phyloP scores from a whole-genome alignment of 2,797 vertebrate genomes.

The Antennarius maculatus region DNA sequence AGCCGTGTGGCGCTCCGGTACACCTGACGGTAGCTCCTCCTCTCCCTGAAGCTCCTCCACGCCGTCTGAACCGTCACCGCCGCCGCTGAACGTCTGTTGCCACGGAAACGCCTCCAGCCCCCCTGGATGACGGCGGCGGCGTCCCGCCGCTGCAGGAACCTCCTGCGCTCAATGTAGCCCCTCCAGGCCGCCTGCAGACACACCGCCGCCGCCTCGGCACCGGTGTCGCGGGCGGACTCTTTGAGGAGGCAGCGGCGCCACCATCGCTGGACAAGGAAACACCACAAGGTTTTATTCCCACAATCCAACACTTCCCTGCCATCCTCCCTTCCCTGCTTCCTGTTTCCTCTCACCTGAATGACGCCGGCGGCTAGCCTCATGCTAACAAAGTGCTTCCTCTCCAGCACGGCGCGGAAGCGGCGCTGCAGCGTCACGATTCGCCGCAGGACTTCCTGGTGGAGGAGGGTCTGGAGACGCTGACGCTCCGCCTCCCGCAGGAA shows the following conservation, averaged over 20 bases:
- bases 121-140: slow-evolving; percentile 87
- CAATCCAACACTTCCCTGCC: no score
- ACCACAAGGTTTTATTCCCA: no score
- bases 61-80: slow-evolving; percentile 85
- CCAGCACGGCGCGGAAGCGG: slow-evolving; percentile 88
- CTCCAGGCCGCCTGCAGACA: slow-evolving; percentile 90
- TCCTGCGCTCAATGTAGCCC: slow-evolving; percentile 80
- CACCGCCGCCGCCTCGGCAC: slow-evolving; percentile 72
- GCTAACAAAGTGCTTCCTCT: slow-evolving; percentile 87
- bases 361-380: slow-evolving; percentile 80
- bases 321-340: neutral
- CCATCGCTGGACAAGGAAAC: slow-evolving; percentile 72
- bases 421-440: slow-evolving; percentile 88
- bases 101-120: slow-evolving; percentile 81
- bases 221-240: slow-evolving; percentile 58
- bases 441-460: slow-evolving; percentile 92
- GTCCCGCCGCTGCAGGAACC: slow-evolving; percentile 81
- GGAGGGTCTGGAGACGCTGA: slow-evolving; percentile 89
- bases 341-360: slow-evolving; percentile 85
- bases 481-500: slow-evolving; percentile 92
- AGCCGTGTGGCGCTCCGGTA: slow-evolving; percentile 73
- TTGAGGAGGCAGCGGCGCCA: slow-evolving; percentile 85
- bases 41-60: slow-evolving; percentile 84
- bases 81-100: slow-evolving; percentile 74
- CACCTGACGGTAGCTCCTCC: slow-evolving; percentile 69